Base-by-base conservation (phyloP, 2,888 invertebrate species). In the Athalia circularis region DNA sequence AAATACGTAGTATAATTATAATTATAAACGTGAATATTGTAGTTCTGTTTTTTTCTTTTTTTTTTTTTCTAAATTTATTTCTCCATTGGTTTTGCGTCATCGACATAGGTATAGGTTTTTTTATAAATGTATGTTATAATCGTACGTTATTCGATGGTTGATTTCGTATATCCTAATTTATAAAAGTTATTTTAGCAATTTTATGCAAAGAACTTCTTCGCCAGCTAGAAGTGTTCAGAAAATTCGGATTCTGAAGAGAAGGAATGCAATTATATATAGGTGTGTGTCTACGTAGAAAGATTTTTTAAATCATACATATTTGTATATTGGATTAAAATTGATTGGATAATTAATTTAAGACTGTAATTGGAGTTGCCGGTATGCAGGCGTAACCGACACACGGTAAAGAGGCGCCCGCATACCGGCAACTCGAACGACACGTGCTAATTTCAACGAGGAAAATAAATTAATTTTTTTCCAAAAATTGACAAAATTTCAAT, bases 191-290 rank as follows among this genome's bases (percentile, higher is more conserved):
- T 87, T 82, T 86, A 87, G 87, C 84, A 84, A 85, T 82, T 85
- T 88, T 82, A 84, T 86, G 77, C 83, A 80, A 79, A 81, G 84
- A 81, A 80, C 29, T 29, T 29, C 29, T 29, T 29, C 85, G 78
- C 78, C 83, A 82, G 64, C 54, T 74, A 47, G 75, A 62, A 64
- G 48, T 62, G 75, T 75, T 75, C 81, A 83, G 81, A 87, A 86
- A 82, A 82, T 85, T 80, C 88, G 89, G 78, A 86, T 79, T 77
- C 85, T 89, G 80, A 86, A 86, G 85, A 87, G 89, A 80, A 87
- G 86, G 83, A 88, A 89, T 83, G 89, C 88, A 80, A 88, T 89
- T 87, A 75, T 62, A 75, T 62, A 75, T 75, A 89, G 89, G 89
- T 89, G 85, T 87, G 89, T 75, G 50, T 75, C 50, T 50, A 7